These are phyloP conservation scores for Denticeps clupeoides DNA, from an alignment of 2,797 vertebrate genomes.

Conservation along the genomic window DNA sequence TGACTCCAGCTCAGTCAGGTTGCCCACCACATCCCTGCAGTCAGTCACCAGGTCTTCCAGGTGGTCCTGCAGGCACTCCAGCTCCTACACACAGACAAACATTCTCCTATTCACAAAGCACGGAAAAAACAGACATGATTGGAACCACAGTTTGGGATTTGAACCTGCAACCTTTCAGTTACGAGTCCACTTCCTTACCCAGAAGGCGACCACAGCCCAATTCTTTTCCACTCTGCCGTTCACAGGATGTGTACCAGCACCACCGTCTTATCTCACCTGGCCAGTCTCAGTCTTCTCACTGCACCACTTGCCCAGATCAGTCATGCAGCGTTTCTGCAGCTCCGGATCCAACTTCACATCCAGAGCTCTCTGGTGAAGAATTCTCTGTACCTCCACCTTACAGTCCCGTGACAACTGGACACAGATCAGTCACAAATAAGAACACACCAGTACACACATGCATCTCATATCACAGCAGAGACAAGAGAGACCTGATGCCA, in stretches of 20 bases:
- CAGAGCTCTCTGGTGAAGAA: constrained; percentile 90
- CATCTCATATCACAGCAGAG: neutral
- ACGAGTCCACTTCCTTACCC: too few species aligned
- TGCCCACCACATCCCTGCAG: constrained; percentile 84
- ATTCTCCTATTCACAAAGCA: too few species aligned
- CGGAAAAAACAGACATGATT: too few species aligned
- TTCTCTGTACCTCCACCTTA: constrained; percentile 87
- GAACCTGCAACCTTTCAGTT: too few species aligned
- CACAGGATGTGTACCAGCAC: too few species aligned
- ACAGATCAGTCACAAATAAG: neutral
- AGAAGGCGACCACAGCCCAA: too few species aligned
- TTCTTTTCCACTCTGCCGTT: too few species aligned
- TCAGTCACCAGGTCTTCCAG: constrained; percentile 73
- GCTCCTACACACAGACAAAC: constrained; percentile 54
- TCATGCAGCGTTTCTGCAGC: constrained; percentile 89
- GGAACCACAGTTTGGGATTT: too few species aligned
- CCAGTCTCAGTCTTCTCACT: constrained; percentile 87
- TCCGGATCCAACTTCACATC: constrained; percentile 90
- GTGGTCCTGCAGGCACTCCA: constrained; percentile 86
- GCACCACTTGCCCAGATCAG: constrained; percentile 94
- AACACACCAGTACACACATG: neutral
- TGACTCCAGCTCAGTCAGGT: constrained; percentile 85
- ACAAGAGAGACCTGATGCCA: too few species aligned
- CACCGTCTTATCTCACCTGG: too few species aligned
- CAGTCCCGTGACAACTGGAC: constrained; percentile 84